These are phyloP conservation scores for Eupithecia subumbrata DNA, from an alignment of 2,888 invertebrate genomes.

Conservation along the genomic window DNA sequence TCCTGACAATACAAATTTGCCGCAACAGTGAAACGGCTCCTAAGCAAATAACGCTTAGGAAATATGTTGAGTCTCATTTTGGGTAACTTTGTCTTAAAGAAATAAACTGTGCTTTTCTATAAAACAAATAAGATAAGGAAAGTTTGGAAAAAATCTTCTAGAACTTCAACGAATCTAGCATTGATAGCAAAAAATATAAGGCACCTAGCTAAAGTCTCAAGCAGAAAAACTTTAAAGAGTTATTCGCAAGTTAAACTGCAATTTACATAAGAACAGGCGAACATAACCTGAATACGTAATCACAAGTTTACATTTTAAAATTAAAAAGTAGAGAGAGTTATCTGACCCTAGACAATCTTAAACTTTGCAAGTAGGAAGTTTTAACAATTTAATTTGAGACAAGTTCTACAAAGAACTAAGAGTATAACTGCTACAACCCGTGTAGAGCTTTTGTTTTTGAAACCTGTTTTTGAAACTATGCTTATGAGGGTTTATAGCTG, in stretches of 20 bases:
- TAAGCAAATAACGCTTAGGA: background rate
- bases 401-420: constrained; percentile 33
- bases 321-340: constrained; percentile 23
- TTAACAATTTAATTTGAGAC: constrained; percentile 40
- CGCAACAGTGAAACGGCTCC: constrained; percentile 11
- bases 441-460: background rate
- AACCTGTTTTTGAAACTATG: constrained; percentile 35
- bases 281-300: constrained; percentile 39
- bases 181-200: background rate
- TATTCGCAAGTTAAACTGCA: constrained; percentile 38
- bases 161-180: background rate
- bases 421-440: background rate
- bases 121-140: background rate
- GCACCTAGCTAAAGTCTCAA: constrained; percentile 7
- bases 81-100: background rate
- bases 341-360: constrained; percentile 26
- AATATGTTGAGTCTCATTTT: constrained; percentile 3
- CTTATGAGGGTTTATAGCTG: constrained; percentile 35
- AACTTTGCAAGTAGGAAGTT: constrained; percentile 32
- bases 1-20: constrained; percentile 23
- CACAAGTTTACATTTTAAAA: constrained; percentile 27
- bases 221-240: constrained; percentile 30
- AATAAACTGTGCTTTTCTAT: background rate
- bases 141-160: background rate
- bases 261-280: constrained; percentile 35